These are phyloP conservation scores for Oreonectes daqikongensis DNA, from an alignment of 2,797 vertebrate species.

Conservation along the genomic window DNA sequence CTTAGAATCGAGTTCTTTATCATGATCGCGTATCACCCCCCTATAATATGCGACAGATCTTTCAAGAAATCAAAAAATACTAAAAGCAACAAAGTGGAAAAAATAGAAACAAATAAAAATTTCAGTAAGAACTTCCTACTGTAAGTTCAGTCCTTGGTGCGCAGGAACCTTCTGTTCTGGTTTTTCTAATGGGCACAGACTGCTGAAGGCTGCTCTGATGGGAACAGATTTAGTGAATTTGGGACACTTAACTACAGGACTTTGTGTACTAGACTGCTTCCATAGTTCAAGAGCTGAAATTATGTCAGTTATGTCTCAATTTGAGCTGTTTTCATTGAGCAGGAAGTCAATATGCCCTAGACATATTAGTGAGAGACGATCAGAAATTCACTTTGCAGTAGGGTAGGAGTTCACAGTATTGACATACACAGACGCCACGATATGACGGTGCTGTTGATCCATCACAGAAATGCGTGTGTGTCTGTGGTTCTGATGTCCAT, in stretches of 20 bases:
- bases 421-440: too few species aligned
- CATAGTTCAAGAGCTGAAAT: neutral
- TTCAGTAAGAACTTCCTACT: too few species aligned
- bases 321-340: neutral
- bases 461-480: too few species aligned
- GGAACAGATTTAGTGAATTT: neutral
- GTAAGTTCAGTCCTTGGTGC: too few species aligned
- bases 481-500: too few species aligned
- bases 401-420: neutral
- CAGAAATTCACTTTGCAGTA: neutral
- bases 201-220: neutral
- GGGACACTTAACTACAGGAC: neutral
- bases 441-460: too few species aligned
- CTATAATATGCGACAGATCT: too few species aligned
- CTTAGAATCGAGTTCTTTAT: too few species aligned
- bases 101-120: too few species aligned
- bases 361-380: neutral
- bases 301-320: neutral
- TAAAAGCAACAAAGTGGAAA: too few species aligned
- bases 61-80: too few species aligned
- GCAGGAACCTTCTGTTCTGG: neutral
- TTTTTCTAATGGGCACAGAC: neutral
- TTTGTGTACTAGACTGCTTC: neutral
- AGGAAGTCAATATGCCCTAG: neutral
- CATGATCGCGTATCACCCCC: too few species aligned